A percentile compares a stretch with the other conserved stretches of the same genome.
Evolutionary conservation across 30 jellyfish, hydroid and myxozoan species (phyloP).

Genomic region (Rhopilema esculentum): DNA sequence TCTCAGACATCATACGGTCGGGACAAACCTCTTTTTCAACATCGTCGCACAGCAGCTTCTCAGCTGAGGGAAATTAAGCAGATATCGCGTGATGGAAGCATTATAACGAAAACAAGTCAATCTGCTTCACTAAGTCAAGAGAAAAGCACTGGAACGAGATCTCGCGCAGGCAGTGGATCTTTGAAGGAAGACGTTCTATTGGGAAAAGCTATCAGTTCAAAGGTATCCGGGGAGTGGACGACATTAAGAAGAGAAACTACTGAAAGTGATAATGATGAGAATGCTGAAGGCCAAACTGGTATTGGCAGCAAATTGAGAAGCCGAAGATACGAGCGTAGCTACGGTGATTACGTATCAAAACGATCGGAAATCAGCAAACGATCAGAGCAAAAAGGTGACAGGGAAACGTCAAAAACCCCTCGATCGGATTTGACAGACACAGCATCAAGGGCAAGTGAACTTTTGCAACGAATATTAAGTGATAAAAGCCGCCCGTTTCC

Average conservation of each 20-base stretch:
- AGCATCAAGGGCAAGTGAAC: background rate
- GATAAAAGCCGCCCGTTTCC: background rate
- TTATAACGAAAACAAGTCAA: background rate
- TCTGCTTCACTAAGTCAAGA: background rate
- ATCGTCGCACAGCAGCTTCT: conserved; percentile 13
- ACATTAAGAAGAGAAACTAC: background rate
- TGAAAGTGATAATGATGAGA: background rate
- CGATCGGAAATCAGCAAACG: background rate
- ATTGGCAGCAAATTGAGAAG: background rate
- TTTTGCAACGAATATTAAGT: background rate
- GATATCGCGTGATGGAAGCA: conserved; percentile 28
- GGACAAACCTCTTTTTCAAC: conserved; percentile 29
- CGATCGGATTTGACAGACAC: background rate
- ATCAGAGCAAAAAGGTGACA: background rate
- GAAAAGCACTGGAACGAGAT: background rate
- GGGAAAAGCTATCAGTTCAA: background rate
- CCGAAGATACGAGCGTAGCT: background rate
- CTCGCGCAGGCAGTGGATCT: conserved; percentile 11
- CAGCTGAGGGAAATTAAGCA: conserved; percentile 19
- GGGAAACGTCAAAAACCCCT: background rate
- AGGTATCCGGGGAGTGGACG: background rate
- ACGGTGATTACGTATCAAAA: background rate
- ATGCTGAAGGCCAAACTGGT: background rate
- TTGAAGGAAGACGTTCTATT: background rate
- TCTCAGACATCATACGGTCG: background rate